phyloP scores from a whole-genome alignment of 2,113 vertebrate species.

The Carlito syrichta region DNA sequence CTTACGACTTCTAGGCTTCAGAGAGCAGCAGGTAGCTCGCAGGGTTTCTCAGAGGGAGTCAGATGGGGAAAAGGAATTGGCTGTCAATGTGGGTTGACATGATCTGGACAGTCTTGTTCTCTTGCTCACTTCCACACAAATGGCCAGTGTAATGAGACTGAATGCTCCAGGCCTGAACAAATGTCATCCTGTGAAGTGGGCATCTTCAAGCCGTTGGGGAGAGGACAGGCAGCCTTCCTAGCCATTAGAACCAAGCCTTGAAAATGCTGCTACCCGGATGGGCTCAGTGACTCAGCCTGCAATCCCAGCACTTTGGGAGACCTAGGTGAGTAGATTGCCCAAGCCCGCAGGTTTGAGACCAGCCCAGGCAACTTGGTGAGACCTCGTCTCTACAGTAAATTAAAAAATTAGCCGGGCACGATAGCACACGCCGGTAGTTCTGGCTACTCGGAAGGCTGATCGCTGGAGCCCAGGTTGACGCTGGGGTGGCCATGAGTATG shows the following conservation, averaged over 20 bases:
- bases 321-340: too few relatives aligned
- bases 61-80: neutral
- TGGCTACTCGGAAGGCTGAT: too few relatives aligned
- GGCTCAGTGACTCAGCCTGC: too few relatives aligned
- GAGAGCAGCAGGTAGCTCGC: neutral
- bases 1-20: neutral
- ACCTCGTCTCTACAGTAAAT: too few relatives aligned
- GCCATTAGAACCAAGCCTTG: neutral
- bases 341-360: too few relatives aligned
- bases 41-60: neutral
- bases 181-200: neutral
- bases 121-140: neutral
- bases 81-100: neutral
- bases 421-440: too few relatives aligned
- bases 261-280: neutral
- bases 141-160: too few relatives aligned
- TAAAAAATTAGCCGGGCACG: too few relatives aligned
- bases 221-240: neutral
- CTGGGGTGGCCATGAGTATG: too few relatives aligned
- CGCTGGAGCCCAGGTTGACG: too few relatives aligned
- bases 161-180: neutral
- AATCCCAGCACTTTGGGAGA: too few relatives aligned
- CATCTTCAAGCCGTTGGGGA: neutral
- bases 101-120: neutral
- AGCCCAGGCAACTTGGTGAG: too few relatives aligned